Evolutionary conservation across 2,797 vertebrate genomes (phyloP), one percentile per base, ranked within the genome.

Genomic region (Enteromius thamalakanensis): DNA sequence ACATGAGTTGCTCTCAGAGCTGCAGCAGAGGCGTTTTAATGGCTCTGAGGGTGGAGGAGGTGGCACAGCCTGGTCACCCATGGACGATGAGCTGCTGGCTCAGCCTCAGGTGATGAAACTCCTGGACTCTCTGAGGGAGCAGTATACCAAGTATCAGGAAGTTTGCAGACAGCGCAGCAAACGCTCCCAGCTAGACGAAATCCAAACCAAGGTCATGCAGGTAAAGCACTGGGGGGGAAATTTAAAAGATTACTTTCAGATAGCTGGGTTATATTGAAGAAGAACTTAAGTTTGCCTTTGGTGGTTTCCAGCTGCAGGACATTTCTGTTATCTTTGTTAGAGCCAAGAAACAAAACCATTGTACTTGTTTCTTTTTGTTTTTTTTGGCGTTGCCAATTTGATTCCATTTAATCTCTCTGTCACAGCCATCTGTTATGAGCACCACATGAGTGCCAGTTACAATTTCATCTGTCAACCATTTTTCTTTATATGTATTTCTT

Each of bases 51-150:
- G 96, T 60, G 97, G 96, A 0, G 84, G 88, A 0, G 83, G 87
- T 2, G 93, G 90, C 75, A 92, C 97, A 0, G 94, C 96, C 1
- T 99, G 98, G 98, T 97, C 97, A 51, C 98, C 98, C 0, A 99
- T 99, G 97, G 97, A 99, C 53, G 98, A 99, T 55, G 98, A 99
- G 87, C 94, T 99, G 42, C 94, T 99, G 88, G 98, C 98, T 81
- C 97, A 99, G 91, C 98, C 98, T n/a, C 97, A 98, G 91, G 98
- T 99, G 68, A 96, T 98, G 96, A 98, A 98, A 92, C 95, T 99
- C 72, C 75, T 99, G 21, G 98, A 99, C 92, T 98, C 97, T 0
- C 95, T 99, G 74, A 92, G 97, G 81, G 97, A 99, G 86, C 97
- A 99, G 64, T 99, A 99, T 86, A 99, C 97, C 0, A 94, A 94